Base-by-base conservation (phyloP, 2,797 vertebrate species). In the Coccyzus lansbergi region DNA sequence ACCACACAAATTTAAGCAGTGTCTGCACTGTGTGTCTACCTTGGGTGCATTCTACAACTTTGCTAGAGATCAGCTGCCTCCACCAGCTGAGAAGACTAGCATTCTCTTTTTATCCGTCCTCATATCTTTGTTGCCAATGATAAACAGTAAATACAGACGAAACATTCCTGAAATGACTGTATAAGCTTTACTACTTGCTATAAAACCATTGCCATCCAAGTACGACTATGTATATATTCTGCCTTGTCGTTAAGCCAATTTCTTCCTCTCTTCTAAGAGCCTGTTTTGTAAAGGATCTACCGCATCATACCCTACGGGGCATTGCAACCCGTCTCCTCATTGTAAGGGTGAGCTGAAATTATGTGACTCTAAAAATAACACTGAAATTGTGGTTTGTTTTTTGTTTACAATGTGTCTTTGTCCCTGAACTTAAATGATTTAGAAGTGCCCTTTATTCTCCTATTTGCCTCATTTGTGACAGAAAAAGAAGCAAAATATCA, bases 341-440 rank as follows among this genome's bases (percentile, higher is more conserved):
- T 17, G 2, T 44, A 40, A 44, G 19, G 25, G 6, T 3, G 5
- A 2, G 7, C 1, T 4, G 2, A 17, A n/a, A 19, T 38, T 25
- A 25, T 5, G 26, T 22, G 28, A 42, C 58, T n/a, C 1, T 46
- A 52, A 44, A 83, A 92, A 44, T 56, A 77, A 62, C 17, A 17
- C 12, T 44, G 17, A 55, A 36, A 9, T 33, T 83, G n/a, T 24
- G 4, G 6, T n/a, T 80, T 63, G 17, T 59, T 80, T 10, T 26
- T 7, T 69, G 76, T 48, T 60, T 92, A n/a, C 17, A 19, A 4
- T 46, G 14, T 63, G 67, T 8, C 65, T 71, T 82, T 79, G 16
- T 86, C 20, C 51, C 46, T 84, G 63, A 82, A 40, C 7, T 28
- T 33, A 72, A 90, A 44, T 69, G 12, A 26, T 58, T 19, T 33